Evolutionary conservation across 2,888 invertebrate species (phyloP).

Genomic region (Drosophila lutescens): DNA sequence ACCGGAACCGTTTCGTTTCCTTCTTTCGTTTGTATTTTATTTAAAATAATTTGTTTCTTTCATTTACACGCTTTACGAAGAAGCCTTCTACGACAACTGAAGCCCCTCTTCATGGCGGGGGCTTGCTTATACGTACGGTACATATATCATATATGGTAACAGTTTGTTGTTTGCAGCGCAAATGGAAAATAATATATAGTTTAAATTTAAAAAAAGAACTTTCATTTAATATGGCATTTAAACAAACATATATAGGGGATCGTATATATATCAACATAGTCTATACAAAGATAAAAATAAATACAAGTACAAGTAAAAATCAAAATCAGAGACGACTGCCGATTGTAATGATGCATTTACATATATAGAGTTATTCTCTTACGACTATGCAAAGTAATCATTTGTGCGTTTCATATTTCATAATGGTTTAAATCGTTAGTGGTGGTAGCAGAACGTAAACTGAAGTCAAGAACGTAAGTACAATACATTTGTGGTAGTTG

Average conservation of each 20-base stretch:
- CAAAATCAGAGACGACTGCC: constrained; percentile 34
- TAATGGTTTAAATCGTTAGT: constrained; percentile 16
- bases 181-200: constrained; percentile 29
- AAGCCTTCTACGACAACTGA: constrained; percentile 31
- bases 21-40: constrained; percentile 52
- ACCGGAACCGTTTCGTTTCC: background rate
- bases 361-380: constrained; percentile 37
- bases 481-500: constrained; percentile 71
- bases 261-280: constrained; percentile 39
- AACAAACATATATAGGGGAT: constrained; percentile 35
- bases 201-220: constrained; percentile 14
- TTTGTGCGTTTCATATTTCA: constrained; percentile 16
- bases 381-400: constrained; percentile 53
- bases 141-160: constrained; percentile 38
- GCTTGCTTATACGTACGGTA: constrained; percentile 27
- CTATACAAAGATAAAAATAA: constrained; percentile 64
- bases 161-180: constrained; percentile 45
- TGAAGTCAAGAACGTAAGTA: constrained; percentile 59
- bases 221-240: constrained; percentile 51
- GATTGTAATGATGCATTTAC: constrained; percentile 37
- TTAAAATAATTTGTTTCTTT: constrained; percentile 71
- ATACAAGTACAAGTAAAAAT: constrained; percentile 61
- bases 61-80: constrained; percentile 66
- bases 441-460: constrained; percentile 45
- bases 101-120: constrained; percentile 1